Base-by-base conservation (phyloP, 2,888 invertebrate species). In the Zootermopsis nevadensis region DNA sequence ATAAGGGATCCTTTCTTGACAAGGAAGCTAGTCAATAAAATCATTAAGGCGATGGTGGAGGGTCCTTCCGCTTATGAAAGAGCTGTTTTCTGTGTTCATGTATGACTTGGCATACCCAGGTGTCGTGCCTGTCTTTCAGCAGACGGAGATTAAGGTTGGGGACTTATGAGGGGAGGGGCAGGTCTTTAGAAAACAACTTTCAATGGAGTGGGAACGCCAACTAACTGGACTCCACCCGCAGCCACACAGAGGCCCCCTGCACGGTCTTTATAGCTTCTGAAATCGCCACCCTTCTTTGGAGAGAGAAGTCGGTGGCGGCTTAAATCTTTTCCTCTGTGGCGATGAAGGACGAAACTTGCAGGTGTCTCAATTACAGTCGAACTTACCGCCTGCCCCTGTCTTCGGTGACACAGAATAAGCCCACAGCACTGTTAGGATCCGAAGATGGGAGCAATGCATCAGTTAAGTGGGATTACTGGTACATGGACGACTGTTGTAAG, bases 11-110 rank as follows among this genome's bases (percentile, higher is more conserved):
- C 27, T n/a, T 66, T 42, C 80, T 74, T 30, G 31, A 48, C 80
- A 53, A 74, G 84, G 82, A 84, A 84, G 82, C 83, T 81, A 81
- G 84, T 85, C 85, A 85, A 85, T 85, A 85, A 85, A 85, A 85
- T 85, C 84, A 85, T 85, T 85, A 84, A 85, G 84, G 83, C 79
- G 30, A 69, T 74, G 77, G 84, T 53, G 82, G 53, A 48, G 48
- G 48, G 22, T 53, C 55, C 15, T 24, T 30, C 66, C 42, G 74
- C n/a, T 69, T 83, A 48, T 19, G 48, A 48, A 48, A 48, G 19
- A 48, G 82, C 80, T 55, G 84, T 81, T 84, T 84, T 81, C 77
- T 76, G 66, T 60, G 33, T 19, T 35, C 19, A 55, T 77, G 84
- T 84, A 83, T 84, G 85, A 82, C 82, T 76, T 66, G 67, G 84